These are phyloP conservation scores for Lithophane leautieri DNA, from an alignment of 2,888 invertebrate species.

Conservation along the genomic window DNA sequence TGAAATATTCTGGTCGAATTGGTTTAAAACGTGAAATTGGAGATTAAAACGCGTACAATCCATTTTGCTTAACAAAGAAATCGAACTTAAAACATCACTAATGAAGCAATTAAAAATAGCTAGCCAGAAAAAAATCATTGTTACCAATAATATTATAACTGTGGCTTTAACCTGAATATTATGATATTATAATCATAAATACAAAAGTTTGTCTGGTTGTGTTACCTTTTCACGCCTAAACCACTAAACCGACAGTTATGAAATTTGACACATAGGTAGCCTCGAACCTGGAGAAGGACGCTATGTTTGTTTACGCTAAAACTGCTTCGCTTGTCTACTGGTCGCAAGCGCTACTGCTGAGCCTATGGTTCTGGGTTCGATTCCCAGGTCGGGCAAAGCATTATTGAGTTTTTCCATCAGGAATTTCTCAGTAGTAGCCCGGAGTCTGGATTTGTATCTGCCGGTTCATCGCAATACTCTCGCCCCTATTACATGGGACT, in stretches of 20 bases:
- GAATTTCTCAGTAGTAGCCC: no score
- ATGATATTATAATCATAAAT: not conserved
- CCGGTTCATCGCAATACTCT: no score
- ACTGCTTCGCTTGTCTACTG: no score
- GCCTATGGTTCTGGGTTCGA: no score
- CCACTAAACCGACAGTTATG: no score
- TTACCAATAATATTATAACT: not conserved
- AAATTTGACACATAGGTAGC: not conserved
- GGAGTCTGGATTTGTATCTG: no score
- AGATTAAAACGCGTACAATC: not conserved
- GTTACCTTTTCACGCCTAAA: not conserved
- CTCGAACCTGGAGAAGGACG: not conserved
- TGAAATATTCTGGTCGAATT: conserved; percentile 28
- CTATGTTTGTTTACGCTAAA: not conserved
- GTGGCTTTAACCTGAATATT: not conserved
- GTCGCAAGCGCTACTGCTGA: no score
- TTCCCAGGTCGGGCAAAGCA: no score
- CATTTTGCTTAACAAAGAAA: not conserved
- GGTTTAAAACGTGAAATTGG: conserved; percentile 1
- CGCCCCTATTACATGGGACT: no score
- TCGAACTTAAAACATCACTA: not conserved
- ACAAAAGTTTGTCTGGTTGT: not conserved
- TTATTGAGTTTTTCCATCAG: no score
- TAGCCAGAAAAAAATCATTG: not conserved
- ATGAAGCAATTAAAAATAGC: not conserved